phyloP scores from a whole-genome alignment of 2,797 vertebrate species.

The Pampus argenteus region DNA sequence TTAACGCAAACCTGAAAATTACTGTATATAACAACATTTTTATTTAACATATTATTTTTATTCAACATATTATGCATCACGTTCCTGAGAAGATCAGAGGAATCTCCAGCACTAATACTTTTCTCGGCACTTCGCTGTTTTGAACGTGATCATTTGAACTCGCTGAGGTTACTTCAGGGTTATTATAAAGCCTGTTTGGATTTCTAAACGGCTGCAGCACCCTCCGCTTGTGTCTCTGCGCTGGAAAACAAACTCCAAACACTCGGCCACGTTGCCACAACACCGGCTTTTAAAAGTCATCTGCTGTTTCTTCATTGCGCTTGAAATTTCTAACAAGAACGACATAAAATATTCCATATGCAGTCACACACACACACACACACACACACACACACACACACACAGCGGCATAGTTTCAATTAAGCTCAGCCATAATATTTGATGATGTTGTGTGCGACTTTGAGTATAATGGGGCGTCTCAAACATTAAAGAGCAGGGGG shows the following conservation, averaged over 20 bases:
- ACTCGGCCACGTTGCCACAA: constrained; percentile 65
- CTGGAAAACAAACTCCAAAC: constrained; percentile 62
- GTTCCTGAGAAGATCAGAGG: not conserved
- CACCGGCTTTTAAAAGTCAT: constrained; percentile 51
- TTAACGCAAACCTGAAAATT: not conserved
- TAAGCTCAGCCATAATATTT: constrained; percentile 73
- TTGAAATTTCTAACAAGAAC: constrained; percentile 69
- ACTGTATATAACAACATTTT: not conserved
- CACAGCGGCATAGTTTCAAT: constrained; percentile 67
- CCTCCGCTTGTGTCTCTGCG: not conserved
- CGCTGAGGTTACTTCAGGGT: constrained; percentile 31
- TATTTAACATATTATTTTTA: no score
- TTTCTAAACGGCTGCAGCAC: constrained; percentile 14
- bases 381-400: constrained; percentile 17
- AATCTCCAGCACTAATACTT: constrained; percentile 9
- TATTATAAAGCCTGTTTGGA: constrained; percentile 25
- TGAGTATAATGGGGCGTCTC: constrained; percentile 47
- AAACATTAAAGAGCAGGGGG: constrained; percentile 62
- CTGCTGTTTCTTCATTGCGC: constrained; percentile 65
- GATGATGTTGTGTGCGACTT: constrained; percentile 63
- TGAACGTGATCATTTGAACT: constrained; percentile 19
- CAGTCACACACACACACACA: constrained; percentile 37
- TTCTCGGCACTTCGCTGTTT: constrained; percentile 29
- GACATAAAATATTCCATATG: constrained; percentile 69
- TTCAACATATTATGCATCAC: no score